A percentile compares a stretch with the other conserved stretches of the same genome.
Evolutionary conservation across 1,140 invertebrate species (phyloP).

Genomic region (Habropoda laboriosa): DNA sequence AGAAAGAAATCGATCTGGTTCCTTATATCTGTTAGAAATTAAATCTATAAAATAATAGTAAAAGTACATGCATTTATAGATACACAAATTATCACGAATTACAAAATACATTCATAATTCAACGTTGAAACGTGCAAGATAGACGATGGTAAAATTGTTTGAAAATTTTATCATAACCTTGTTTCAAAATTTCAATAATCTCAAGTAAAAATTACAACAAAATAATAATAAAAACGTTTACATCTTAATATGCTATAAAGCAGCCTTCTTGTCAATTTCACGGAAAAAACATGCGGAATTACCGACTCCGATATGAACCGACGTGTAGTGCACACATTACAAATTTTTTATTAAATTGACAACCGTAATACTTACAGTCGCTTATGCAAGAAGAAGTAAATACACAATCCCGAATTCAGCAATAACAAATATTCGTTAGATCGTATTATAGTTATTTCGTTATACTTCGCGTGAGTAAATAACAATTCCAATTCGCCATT

Average conservation of each 20-base stretch:
- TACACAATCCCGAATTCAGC: background rate
- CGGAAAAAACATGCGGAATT: conserved; percentile 31
- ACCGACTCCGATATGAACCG: conserved; percentile 34
- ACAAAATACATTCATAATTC: conserved; percentile 9
- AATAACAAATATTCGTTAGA: background rate
- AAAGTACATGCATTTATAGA: background rate
- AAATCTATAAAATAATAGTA: background rate
- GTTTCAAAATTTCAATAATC: conserved; percentile 1
- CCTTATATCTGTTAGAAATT: background rate
- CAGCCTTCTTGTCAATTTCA: conserved; percentile 16
- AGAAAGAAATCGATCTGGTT: conserved; percentile 29
- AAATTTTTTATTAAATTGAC: conserved; percentile 46
- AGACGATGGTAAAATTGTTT: background rate
- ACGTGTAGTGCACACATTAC: conserved; percentile 37
- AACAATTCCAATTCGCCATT: conserved; percentile 74
- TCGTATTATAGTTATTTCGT: conserved; percentile 49
- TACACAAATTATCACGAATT: background rate
- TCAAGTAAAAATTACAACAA: background rate
- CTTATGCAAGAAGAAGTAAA: background rate
- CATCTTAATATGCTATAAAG: background rate
- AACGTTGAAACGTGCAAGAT: conserved; percentile 15
- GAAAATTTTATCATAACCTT: conserved; percentile 46
- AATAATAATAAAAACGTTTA: conserved; percentile 2
- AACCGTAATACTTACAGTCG: conserved; percentile 56
- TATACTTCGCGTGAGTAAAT: conserved; percentile 62